A percentile compares a stretch with the other conserved stretches of the same genome.
Conservation (phyloP, 2,113 vertebrate species). For the Mus pahari region DNA sequence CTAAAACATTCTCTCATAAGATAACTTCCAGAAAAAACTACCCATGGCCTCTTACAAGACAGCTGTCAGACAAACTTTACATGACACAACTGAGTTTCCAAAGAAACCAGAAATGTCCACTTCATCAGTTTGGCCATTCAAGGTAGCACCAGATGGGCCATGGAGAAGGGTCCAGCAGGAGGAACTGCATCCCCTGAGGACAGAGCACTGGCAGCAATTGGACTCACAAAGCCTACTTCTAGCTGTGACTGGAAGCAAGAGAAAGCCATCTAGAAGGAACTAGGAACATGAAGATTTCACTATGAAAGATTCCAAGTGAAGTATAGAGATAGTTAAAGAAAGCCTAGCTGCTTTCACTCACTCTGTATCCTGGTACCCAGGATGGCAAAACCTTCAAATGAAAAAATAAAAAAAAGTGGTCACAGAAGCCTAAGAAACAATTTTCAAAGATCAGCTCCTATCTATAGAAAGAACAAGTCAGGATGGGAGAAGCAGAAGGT, state of each 20-base stretch:
- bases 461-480: neutral
- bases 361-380: neutral
- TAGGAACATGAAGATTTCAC: neutral
- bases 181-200: neutral
- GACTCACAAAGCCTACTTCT: neutral
- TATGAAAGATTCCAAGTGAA: neutral
- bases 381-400: neutral
- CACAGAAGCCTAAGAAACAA: neutral
- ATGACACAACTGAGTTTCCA: too few relatives aligned
- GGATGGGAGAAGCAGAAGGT: accelerated
- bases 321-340: neutral
- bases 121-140: neutral
- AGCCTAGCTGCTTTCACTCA: neutral
- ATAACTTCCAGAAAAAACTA: too few relatives aligned
- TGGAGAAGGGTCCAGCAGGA: neutral
- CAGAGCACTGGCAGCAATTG: neutral
- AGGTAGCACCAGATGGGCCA: neutral
- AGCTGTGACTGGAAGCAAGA: neutral
- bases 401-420: neutral
- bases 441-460: neutral
- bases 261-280: neutral
- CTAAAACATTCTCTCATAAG: too few relatives aligned
- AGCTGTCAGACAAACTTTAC: too few relatives aligned
- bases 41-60: too few relatives aligned
- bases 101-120: too few relatives aligned